phyloP scores from a whole-genome alignment of 2,113 vertebrate genomes.

The Crocuta crocuta region DNA sequence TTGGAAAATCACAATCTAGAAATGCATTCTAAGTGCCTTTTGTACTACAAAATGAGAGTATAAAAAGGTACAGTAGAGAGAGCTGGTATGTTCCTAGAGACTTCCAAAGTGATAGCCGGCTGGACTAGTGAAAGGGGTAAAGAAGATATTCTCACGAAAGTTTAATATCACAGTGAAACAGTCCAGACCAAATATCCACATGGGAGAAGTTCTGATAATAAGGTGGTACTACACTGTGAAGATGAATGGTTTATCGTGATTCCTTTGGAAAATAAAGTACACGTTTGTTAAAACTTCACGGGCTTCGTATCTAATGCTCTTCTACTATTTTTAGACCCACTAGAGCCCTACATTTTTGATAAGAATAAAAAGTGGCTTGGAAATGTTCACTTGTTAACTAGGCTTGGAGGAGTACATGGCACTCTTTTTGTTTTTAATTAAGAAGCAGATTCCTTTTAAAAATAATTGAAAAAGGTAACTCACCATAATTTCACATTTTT shows the following conservation, averaged over 20 bases:
- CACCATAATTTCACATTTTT: neutral
- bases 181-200: neutral
- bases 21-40: neutral
- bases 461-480: neutral
- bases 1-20: slow-evolving; percentile 1
- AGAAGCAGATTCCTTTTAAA: neutral
- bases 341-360: neutral
- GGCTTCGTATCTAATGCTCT: neutral
- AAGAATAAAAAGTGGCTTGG: neutral
- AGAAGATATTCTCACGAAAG: neutral
- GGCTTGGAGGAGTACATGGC: neutral
- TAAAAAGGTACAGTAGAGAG: neutral
- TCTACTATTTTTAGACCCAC: neutral
- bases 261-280: neutral
- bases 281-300: neutral
- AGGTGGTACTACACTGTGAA: too few species aligned
- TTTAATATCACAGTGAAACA: neutral
- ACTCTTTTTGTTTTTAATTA: neutral
- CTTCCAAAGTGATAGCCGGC: neutral
- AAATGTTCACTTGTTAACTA: neutral
- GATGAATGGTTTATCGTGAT: neutral
- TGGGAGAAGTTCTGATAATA: neutral
- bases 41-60: neutral
- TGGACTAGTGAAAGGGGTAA: neutral
- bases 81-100: neutral